Evolutionary conservation across 2,888 invertebrate species (phyloP).

Genomic region (Pammene fasciana): DNA sequence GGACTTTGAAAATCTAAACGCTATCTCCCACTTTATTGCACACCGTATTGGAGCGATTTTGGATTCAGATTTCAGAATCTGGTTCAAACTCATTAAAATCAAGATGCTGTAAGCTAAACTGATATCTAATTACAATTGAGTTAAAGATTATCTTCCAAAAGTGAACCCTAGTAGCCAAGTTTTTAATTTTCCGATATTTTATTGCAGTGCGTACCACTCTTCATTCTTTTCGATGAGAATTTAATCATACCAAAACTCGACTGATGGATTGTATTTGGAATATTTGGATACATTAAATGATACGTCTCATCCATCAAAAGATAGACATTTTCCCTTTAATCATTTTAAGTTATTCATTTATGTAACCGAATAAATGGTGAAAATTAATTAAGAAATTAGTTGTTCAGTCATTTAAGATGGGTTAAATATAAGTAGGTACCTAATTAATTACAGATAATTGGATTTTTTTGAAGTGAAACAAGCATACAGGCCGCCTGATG

Average conservation of each 20-base stretch:
- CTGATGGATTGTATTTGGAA: constrained; percentile 18
- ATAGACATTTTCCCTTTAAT: not conserved
- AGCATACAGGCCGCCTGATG: too few relatives aligned
- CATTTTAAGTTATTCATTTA: constrained; percentile 4
- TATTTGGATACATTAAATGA: constrained; percentile 1
- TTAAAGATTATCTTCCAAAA: too few relatives aligned
- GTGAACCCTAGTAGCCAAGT: too few relatives aligned
- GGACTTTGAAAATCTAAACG: too few relatives aligned
- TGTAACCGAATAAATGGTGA: constrained; percentile 9
- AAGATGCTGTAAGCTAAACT: too few relatives aligned
- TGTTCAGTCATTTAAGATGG: not conserved
- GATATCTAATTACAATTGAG: too few relatives aligned
- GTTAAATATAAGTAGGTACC: not conserved
- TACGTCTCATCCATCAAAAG: constrained; percentile 29
- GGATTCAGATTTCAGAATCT: too few relatives aligned
- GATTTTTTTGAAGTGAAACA: too few relatives aligned
- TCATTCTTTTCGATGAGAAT: not conserved
- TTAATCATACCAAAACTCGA: constrained; percentile 12
- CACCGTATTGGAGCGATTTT: too few relatives aligned
- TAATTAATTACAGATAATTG: constrained; percentile 23
- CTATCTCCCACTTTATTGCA: too few relatives aligned
- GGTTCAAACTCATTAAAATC: too few relatives aligned
- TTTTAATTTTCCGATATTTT: not conserved
- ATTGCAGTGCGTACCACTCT: not conserved
- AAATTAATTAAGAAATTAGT: constrained; percentile 3